Conservation (phyloP, 2,113 vertebrate genomes). For the Dicrurus megarhynchus region DNA sequence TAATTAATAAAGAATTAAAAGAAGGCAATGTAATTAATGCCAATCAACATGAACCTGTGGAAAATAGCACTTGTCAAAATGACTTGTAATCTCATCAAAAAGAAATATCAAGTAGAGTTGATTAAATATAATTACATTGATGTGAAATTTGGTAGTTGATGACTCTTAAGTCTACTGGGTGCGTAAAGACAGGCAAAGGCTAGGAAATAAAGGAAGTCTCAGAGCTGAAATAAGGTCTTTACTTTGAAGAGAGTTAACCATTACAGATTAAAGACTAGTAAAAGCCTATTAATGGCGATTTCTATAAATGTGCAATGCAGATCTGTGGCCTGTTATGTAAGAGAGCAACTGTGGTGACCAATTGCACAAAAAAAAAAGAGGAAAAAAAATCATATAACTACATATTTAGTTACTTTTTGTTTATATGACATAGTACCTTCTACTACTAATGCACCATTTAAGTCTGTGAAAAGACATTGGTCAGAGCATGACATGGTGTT, state of each 20-base stretch:
- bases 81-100: slow-evolving; percentile 51
- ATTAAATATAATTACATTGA: slow-evolving; percentile 54
- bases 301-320: background rate
- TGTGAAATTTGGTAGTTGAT: slow-evolving; percentile 21
- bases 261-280: background rate
- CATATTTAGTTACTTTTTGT: background rate
- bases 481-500: background rate
- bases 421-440: background rate
- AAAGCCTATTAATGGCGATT: background rate
- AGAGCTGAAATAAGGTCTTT: background rate
- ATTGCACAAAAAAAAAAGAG: background rate
- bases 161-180: background rate
- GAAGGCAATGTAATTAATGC: slow-evolving; percentile 37
- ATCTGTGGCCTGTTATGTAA: background rate
- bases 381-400: background rate
- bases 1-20: slow-evolving; percentile 59
- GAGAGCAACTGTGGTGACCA: fast-evolving
- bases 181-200: background rate
- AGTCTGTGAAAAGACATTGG: background rate
- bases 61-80: slow-evolving; percentile 48
- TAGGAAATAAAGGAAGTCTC: background rate
- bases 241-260: background rate
- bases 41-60: slow-evolving; percentile 23
- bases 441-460: background rate
- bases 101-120: slow-evolving; percentile 47